Percentiles rank a stretch among this genome's conserved stretches.
These are phyloP conservation scores for Chroicocephalus ridibundus DNA, from an alignment of 2,113 vertebrate genomes.

Conservation along the genomic window DNA sequence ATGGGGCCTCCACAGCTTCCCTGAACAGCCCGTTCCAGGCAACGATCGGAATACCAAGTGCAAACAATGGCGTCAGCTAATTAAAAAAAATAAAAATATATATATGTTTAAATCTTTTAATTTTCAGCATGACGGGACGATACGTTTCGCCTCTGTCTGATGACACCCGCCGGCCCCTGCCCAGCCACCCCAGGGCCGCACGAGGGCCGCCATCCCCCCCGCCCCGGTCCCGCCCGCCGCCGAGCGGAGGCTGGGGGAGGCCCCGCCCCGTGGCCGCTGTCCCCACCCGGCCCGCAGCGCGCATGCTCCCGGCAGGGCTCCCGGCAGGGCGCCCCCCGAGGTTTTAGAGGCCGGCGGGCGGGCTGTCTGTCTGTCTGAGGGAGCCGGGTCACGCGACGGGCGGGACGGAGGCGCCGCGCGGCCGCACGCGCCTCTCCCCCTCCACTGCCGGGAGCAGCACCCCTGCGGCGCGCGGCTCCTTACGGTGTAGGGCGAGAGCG, in stretches of 20 bases:
- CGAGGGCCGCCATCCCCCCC: no score
- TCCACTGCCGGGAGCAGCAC: fast-evolving
- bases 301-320: not conserved
- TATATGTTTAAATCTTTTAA: no score
- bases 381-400: not conserved
- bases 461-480: not conserved
- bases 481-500: fast-evolving
- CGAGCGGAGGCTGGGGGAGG: fast-evolving
- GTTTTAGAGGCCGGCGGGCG: no score
- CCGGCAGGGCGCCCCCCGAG: no score
- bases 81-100: no score
- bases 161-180: no score
- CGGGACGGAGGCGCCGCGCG: fast-evolving
- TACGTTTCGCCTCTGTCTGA: no score
- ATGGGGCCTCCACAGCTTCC: not conserved
- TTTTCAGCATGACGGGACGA: not conserved
- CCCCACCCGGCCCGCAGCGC: not conserved
- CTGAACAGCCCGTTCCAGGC: no score
- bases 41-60: not conserved
- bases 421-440: not conserved
- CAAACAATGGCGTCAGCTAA: not conserved
- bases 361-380: no score
- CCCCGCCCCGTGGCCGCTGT: not conserved
- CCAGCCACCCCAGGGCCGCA: not conserved
- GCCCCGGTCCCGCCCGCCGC: not conserved